Conservation (phyloP, 2,888 invertebrate species). For the Vesta saturnalis region DNA sequence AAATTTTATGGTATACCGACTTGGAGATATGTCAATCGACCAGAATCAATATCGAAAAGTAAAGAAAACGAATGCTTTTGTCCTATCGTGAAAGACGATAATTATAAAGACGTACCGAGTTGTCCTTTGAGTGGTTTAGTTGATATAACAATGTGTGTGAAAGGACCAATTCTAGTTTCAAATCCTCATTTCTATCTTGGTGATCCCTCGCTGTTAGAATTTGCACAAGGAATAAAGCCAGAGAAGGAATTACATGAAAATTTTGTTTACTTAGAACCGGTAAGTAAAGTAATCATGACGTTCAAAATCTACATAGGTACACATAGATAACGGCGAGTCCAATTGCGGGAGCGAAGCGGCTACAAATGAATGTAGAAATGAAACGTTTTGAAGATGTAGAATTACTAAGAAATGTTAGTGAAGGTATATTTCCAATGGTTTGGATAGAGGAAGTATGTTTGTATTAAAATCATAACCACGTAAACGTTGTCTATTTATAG, state of each 20-base stretch:
- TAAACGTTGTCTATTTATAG: conserved; percentile 40
- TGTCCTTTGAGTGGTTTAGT: conserved; percentile 67
- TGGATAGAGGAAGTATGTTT: conserved; percentile 69
- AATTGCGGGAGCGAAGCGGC: conserved; percentile 63
- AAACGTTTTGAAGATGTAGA: conserved; percentile 61
- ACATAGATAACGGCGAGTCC: conserved; percentile 67
- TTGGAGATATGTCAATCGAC: conserved; percentile 63
- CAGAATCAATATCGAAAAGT: conserved; percentile 61
- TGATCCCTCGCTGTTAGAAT: conserved; percentile 65
- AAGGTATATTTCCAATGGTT: conserved; percentile 68
- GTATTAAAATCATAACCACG: no score
- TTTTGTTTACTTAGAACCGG: conserved; percentile 70
- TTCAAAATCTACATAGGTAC: not conserved
- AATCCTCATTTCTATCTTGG: conserved; percentile 74
- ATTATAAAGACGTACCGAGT: conserved; percentile 62
- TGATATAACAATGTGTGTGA: conserved; percentile 66
- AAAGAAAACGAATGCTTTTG: conserved; percentile 67
- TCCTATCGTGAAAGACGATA: conserved; percentile 61
- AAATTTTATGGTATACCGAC: conserved; percentile 61
- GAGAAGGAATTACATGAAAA: conserved; percentile 67
- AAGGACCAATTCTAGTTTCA: conserved; percentile 70
- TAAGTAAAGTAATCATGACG: conserved; percentile 52
- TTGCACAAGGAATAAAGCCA: conserved; percentile 66
- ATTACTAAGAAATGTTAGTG: conserved; percentile 64
- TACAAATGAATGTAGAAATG: conserved; percentile 69